phyloP scores from a whole-genome alignment of 2,113 vertebrate genomes.

The Myotis davidii region DNA sequence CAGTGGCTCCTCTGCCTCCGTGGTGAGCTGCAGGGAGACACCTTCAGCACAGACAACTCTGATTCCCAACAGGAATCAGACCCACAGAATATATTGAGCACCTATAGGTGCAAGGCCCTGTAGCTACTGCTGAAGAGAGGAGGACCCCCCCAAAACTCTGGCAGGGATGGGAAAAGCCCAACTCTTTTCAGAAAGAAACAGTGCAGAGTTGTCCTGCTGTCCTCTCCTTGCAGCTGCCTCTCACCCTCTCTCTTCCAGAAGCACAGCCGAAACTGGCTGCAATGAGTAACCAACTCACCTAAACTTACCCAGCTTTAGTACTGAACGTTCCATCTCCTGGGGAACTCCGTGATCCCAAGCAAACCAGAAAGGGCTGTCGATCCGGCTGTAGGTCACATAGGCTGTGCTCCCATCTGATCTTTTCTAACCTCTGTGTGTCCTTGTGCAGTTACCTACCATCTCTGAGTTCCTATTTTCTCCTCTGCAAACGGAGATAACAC shows the following conservation, averaged over 20 bases:
- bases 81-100: not conserved
- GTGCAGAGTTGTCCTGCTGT: not conserved
- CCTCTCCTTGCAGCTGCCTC: not conserved
- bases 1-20: not conserved
- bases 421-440: not conserved
- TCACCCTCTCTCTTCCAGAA: not conserved
- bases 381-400: not conserved
- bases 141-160: not conserved
- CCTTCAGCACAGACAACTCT: not conserved
- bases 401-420: not conserved
- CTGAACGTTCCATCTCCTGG: not conserved
- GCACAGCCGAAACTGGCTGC: not conserved
- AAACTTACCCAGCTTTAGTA: not conserved
- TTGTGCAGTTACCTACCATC: not conserved
- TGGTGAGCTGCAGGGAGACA: not conserved
- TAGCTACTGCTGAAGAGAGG: not conserved
- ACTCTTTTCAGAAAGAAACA: not conserved
- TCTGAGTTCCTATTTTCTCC: not conserved
- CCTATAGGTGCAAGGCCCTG: not conserved
- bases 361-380: not conserved
- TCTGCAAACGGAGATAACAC: not conserved
- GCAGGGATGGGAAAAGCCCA: rapidly evolving
- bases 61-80: not conserved
- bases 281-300: not conserved
- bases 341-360: not conserved